Conservation (phyloP, 2,888 invertebrate genomes). For the Acronicta aceris region DNA sequence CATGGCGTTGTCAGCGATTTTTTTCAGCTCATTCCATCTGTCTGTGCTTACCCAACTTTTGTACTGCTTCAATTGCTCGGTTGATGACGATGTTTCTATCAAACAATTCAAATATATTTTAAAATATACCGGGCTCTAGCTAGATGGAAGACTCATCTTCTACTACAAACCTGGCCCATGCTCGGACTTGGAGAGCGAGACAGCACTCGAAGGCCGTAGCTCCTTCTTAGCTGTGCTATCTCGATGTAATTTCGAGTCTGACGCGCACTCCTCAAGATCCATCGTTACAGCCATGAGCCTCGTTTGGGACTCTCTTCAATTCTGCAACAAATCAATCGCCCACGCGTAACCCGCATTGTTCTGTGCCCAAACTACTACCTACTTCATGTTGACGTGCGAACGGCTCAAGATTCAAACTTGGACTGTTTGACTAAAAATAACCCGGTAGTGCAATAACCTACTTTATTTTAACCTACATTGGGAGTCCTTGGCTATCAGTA, state of each 20-base stretch:
- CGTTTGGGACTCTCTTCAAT: slow-evolving; percentile 59
- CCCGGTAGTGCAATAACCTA: slow-evolving; percentile 87
- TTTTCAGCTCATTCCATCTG: slow-evolving; percentile 90
- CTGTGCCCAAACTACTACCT: slow-evolving; percentile 59
- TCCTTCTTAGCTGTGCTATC: slow-evolving; percentile 82
- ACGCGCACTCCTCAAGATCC: slow-evolving; percentile 84
- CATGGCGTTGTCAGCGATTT: slow-evolving; percentile 91
- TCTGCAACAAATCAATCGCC: slow-evolving; percentile 70
- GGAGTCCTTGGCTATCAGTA: slow-evolving; percentile 81
- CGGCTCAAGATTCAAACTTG: slow-evolving; percentile 65
- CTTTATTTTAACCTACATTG: slow-evolving; percentile 87
- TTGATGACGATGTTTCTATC: slow-evolving; percentile 71
- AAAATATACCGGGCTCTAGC: not conserved
- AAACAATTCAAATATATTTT: slow-evolving; percentile 8
- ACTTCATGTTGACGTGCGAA: slow-evolving; percentile 68
- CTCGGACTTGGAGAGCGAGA: slow-evolving; percentile 83
- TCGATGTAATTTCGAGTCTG: slow-evolving; percentile 85
- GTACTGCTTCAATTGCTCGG: slow-evolving; percentile 83
- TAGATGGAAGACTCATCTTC: not conserved
- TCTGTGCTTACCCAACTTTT: slow-evolving; percentile 90
- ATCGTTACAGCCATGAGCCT: slow-evolving; percentile 85
- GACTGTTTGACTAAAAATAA: slow-evolving; percentile 79
- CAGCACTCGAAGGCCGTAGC: slow-evolving; percentile 80
- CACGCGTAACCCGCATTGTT: slow-evolving; percentile 55
- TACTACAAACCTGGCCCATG: slow-evolving; percentile 76